Conservation (phyloP, 2,113 vertebrate genomes). For the Thermophis baileyi region DNA sequence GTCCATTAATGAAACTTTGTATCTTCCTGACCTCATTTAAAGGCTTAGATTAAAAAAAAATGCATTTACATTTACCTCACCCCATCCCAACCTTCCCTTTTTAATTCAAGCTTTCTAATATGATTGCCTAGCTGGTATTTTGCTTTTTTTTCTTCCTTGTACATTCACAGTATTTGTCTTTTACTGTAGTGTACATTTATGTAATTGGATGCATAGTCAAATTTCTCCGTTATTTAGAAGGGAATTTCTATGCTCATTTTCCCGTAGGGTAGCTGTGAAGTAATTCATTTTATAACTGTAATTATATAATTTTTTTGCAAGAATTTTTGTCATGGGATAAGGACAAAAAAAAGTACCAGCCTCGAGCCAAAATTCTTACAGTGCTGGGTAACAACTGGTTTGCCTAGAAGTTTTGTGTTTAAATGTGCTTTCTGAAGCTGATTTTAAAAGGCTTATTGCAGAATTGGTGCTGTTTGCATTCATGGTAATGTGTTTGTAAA, state of each 20-base stretch:
- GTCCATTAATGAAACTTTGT: conserved; percentile 43
- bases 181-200: neutral
- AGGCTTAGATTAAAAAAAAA: neutral
- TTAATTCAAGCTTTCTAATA: neutral
- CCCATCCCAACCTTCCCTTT: neutral
- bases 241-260: neutral
- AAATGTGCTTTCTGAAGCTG: neutral
- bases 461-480: neutral
- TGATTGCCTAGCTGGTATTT: neutral
- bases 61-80: neutral
- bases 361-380: neutral
- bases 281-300: neutral
- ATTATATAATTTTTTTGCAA: neutral
- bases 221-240: neutral
- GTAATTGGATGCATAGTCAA: neutral
- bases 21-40: conserved; percentile 38
- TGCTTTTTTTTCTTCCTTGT: neutral
- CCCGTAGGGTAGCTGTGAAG: neutral
- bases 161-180: neutral
- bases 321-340: neutral
- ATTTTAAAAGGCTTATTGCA: neutral
- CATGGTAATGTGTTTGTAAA: neutral
- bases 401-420: neutral
- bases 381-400: neutral
- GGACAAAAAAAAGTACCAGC: neutral